Evolutionary conservation across 2,797 vertebrate genomes (phyloP).

Genomic region (Semotilus atromaculatus): DNA sequence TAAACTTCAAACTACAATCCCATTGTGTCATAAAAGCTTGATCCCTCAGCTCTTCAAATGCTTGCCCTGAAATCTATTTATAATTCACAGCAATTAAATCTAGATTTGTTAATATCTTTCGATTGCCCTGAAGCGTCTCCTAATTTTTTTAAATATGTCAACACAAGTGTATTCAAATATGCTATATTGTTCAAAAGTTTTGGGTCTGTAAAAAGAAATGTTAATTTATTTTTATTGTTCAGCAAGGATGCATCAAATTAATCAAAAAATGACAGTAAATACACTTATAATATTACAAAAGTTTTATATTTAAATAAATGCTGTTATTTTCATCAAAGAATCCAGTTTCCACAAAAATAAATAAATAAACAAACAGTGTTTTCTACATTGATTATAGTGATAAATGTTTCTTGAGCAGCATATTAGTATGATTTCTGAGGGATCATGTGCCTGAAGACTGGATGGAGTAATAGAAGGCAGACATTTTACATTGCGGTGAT

Average conservation of each 20-base stretch:
- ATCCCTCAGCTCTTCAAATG: background rate
- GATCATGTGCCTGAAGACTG: background rate
- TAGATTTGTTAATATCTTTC: background rate
- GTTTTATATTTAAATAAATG: background rate
- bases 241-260: background rate
- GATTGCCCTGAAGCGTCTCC: background rate
- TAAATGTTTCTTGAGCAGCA: background rate
- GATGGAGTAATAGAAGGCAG: background rate
- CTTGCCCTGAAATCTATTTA: background rate
- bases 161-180: background rate
- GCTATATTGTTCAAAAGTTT: background rate
- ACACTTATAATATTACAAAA: background rate
- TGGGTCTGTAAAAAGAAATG: fast-evolving
- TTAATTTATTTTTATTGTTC: background rate
- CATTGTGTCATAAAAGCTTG: conserved; percentile 10
- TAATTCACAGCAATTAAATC: background rate
- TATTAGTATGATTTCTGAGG: background rate
- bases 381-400: background rate
- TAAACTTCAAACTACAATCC: conserved; percentile 8
- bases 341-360: background rate
- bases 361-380: background rate
- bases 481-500: too few species aligned
- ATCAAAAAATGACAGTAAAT: background rate
- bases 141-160: background rate
- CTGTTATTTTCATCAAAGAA: background rate